Conservation (phyloP, 2,888 invertebrate species). For the Anaspis maculata region DNA sequence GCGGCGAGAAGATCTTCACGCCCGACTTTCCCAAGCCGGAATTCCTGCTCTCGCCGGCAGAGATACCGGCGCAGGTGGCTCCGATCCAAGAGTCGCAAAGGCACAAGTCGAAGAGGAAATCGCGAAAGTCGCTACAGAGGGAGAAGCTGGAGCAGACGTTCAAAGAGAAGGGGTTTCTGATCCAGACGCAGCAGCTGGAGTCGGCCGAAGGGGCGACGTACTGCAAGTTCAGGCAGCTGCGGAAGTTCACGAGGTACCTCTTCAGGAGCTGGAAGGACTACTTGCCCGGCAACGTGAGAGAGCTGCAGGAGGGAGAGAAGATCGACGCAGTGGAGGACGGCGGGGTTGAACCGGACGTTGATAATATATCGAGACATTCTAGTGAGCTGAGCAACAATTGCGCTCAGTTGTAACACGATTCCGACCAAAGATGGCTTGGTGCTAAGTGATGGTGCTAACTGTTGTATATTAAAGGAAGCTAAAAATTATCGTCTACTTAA, state of each 20-base stretch:
- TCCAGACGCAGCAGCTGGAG: conserved; percentile 87
- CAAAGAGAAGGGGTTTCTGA: conserved; percentile 85
- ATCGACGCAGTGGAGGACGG: conserved; percentile 13
- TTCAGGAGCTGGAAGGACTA: conserved; percentile 93
- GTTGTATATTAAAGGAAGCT: too few species aligned
- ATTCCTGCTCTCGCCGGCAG: conserved; percentile 32
- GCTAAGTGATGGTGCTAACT: too few species aligned
- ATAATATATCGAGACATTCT: conserved; percentile 25
- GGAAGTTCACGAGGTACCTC: conserved; percentile 85
- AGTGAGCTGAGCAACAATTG: conserved; percentile 20
- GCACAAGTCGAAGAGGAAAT: conserved; percentile 57
- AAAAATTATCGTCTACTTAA: too few species aligned
- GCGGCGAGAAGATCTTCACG: conserved; percentile 46
- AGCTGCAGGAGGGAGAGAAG: conserved; percentile 31
- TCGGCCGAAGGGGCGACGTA: conserved; percentile 91
- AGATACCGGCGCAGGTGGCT: conserved; percentile 25
- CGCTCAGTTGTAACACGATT: conserved; percentile 8
- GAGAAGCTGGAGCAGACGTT: conserved; percentile 88
- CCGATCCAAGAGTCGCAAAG: conserved; percentile 10
- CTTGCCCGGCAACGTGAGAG: conserved; percentile 57
- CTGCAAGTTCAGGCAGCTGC: conserved; percentile 83
- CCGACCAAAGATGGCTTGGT: conserved; percentile 14
- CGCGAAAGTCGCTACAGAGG: conserved; percentile 72
- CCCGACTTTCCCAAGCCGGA: conserved; percentile 31
- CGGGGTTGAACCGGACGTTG: conserved; percentile 13